Conservation (phyloP, 2,113 vertebrate species). For the Malurus melanocephalus region DNA sequence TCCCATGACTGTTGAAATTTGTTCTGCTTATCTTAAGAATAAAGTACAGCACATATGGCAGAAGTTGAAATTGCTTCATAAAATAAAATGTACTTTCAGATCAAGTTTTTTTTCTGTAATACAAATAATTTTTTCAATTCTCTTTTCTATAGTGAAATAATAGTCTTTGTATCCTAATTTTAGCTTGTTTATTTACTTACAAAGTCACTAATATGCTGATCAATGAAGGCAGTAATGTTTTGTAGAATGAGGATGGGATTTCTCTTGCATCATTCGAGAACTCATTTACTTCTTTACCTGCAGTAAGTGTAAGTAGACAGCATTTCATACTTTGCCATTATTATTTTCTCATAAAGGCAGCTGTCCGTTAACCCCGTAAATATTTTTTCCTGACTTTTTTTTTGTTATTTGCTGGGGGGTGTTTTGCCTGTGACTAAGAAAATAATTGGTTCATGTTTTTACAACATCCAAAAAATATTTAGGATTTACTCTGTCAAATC, state of each 20-base stretch:
- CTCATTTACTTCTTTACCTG: not conserved
- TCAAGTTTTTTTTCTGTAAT: not conserved
- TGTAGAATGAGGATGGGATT: not conserved
- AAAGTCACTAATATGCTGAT: not conserved
- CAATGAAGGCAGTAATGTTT: not conserved
- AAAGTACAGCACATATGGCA: not conserved
- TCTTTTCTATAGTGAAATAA: not conserved
- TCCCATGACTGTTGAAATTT: not conserved
- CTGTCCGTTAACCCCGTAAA: not conserved
- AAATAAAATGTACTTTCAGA: not conserved
- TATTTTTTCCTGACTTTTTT: not conserved
- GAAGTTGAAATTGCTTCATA: not conserved
- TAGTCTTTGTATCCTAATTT: not conserved
- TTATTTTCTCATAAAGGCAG: not conserved
- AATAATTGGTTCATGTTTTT: not conserved
- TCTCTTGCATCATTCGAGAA: not conserved
- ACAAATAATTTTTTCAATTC: not conserved
- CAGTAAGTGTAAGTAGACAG: not conserved
- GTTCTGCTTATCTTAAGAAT: not conserved
- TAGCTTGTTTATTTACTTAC: not conserved
- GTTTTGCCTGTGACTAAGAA: constrained; percentile 9
- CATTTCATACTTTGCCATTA: not conserved
- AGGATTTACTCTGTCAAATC: not conserved
- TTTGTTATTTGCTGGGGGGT: not conserved
- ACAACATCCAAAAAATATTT: constrained; percentile 1